Conservation (phyloP, 2,888 invertebrate genomes). For the Himalopsyche anomala region DNA sequence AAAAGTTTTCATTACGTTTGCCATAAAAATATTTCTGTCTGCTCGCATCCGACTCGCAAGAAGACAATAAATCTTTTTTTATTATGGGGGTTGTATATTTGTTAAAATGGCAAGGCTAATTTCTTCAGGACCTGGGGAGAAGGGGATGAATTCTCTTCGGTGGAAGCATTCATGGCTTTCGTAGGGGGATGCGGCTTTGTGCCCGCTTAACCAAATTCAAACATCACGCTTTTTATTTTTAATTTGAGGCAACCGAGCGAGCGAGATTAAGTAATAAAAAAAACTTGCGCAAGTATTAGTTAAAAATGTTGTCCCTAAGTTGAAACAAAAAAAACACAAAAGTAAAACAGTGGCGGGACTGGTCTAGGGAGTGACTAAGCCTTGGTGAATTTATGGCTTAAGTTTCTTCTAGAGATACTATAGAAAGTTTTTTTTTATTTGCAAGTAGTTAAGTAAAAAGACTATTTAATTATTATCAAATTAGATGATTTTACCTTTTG, state of each 20-base stretch:
- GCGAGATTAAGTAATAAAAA: conserved; percentile 64
- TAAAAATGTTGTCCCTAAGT: conserved; percentile 58
- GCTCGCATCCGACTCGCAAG: conserved; percentile 43
- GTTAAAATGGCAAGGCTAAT: conserved; percentile 63
- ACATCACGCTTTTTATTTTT: conserved; percentile 63
- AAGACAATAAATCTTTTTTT: conserved; percentile 61
- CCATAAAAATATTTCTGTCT: conserved; percentile 41
- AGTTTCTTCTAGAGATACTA: too few species aligned
- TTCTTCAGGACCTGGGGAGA: conserved; percentile 55
- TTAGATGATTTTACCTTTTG: too few species aligned
- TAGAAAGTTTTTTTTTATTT: too few species aligned
- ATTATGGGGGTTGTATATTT: conserved; percentile 62
- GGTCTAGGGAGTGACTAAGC: background rate
- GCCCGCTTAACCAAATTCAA: conserved; percentile 60
- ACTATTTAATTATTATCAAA: too few species aligned
- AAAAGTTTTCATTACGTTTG: conserved; percentile 45
- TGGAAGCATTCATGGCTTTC: conserved; percentile 3
- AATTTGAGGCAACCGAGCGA: conserved; percentile 62
- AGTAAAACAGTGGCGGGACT: background rate
- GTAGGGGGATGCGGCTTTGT: conserved; percentile 42
- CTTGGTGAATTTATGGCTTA: background rate
- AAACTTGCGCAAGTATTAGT: conserved; percentile 56
- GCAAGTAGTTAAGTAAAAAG: too few species aligned
- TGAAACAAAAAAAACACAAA: conserved; percentile 34
- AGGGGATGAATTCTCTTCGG: conserved; percentile 41